Base-by-base conservation (phyloP, 1,140 invertebrate species). In the Lordiphosa clarofinis region DNA sequence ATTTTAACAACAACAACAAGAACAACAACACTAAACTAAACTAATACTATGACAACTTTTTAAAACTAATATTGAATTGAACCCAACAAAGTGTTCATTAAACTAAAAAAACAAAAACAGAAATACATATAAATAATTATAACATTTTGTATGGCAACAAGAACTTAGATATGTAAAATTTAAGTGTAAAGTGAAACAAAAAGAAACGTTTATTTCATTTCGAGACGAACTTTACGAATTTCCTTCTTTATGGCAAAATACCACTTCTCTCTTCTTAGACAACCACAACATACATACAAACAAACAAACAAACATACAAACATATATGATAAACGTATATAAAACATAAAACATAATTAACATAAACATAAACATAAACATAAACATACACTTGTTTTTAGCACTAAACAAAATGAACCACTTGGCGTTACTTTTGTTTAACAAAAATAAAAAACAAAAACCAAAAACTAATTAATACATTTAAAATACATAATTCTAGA, bases 21-120 rank as follows among this genome's bases (percentile, higher is more conserved):
- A 84, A 75, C 56, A 75, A 66, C 57, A 74, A 67, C 63, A 70
- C 57, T 69, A 69, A 59, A 65, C 61, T 69, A 69, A 57, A 68
- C 43, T 44, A 44, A 44, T 8, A 70, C 67, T 70, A 70, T 70
- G 61, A 68, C 56, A 60, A 81, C 82, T 72, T 81, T 81, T 81
- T 81, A 82, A 81, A 81, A 81, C 62, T 82, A 81, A 81, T 82
- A 84, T 84, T 84, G 73, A 84, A 84, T 76, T 84, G 78, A 84
- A 84, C 73, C 78, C 78, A 84, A 78, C 68, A 84, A 84, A 82
- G 78, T 82, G 78, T 82, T 82, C 78, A 82, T 82, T 84, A 82
- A 82, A 82, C 73, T 82, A 84, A 78, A 75, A 62, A 56, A 64
- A 65, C 44, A 19, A 19, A 59, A 52, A 55, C 31, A 46, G 28